phyloP scores from a whole-genome alignment of 2,797 vertebrate species.

The Carduelis carduelis region DNA sequence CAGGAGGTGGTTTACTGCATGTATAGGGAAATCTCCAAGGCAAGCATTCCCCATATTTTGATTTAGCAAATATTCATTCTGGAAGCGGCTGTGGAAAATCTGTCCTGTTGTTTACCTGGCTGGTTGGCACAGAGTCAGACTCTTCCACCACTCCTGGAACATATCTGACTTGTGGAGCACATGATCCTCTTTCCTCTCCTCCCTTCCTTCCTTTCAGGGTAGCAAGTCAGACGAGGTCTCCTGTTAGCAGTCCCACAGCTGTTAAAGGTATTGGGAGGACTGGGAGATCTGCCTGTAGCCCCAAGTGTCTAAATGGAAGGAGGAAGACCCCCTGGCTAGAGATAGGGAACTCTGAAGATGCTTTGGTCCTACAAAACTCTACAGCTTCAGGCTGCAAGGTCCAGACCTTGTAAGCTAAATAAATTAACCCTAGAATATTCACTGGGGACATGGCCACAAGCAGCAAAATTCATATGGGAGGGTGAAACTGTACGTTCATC shows the following conservation, averaged over 20 bases:
- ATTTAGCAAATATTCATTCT: not conserved
- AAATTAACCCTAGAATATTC: not conserved
- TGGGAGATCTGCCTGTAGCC: not conserved
- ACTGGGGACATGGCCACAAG: not conserved
- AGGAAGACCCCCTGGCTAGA: not conserved
- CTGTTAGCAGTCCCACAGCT: accelerated
- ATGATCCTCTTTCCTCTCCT: conserved; percentile 24
- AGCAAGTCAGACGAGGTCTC: not conserved
- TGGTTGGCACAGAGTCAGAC: not conserved
- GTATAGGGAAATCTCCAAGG: not conserved
- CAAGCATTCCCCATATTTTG: not conserved
- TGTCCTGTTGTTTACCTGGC: not conserved
- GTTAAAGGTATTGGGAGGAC: not conserved
- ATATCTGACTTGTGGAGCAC: not conserved
- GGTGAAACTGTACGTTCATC: accelerated
- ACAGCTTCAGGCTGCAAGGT: not conserved
- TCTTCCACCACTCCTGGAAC: not conserved
- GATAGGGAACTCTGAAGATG: not conserved
- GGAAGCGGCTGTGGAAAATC: conserved; percentile 4
- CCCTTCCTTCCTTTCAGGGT: conserved; percentile 29
- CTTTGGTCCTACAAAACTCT: not conserved
- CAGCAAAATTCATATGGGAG: not conserved
- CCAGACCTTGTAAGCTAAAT: not conserved
- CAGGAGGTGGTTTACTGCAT: not conserved
- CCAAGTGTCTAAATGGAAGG: not conserved